These are phyloP conservation scores for Chalcis sispes DNA, from an alignment of 2,888 invertebrate species.

Conservation along the genomic window DNA sequence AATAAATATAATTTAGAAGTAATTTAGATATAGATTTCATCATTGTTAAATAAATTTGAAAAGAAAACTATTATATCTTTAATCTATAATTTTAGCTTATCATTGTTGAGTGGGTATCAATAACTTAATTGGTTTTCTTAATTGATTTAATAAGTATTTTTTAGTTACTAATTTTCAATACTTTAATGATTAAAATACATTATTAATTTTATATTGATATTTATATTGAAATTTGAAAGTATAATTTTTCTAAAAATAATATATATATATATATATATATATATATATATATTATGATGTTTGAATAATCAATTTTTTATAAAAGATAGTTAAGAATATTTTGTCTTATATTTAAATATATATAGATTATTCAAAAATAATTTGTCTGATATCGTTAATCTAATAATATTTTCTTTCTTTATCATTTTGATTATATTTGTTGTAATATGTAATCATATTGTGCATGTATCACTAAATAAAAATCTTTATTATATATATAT, in stretches of 20 bases:
- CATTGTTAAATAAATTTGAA: conserved; percentile 20
- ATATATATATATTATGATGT: background rate
- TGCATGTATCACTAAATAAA: background rate
- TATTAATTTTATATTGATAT: too few relatives aligned
- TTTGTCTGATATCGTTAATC: background rate
- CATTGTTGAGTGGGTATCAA: background rate
- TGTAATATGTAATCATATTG: background rate
- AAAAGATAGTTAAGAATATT: background rate
- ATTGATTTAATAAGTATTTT: conserved; percentile 4
- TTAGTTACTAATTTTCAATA: background rate
- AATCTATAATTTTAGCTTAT: background rate
- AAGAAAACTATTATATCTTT: background rate
- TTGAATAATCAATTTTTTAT: background rate
- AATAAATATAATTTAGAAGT: background rate
- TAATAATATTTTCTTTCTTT: background rate
- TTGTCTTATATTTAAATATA: background rate
- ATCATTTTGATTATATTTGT: too few relatives aligned
- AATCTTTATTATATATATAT: background rate
- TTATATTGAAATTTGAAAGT: too few relatives aligned
- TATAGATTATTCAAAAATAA: background rate
- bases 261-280: too few relatives aligned
- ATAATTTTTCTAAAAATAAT: too few relatives aligned
- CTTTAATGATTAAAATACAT: background rate
- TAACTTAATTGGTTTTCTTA: conserved; percentile 21
- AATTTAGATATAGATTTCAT: conserved; percentile 24